These are phyloP conservation scores for Gallinago stenura DNA, from an alignment of 2,797 vertebrate species.

Conservation along the genomic window DNA sequence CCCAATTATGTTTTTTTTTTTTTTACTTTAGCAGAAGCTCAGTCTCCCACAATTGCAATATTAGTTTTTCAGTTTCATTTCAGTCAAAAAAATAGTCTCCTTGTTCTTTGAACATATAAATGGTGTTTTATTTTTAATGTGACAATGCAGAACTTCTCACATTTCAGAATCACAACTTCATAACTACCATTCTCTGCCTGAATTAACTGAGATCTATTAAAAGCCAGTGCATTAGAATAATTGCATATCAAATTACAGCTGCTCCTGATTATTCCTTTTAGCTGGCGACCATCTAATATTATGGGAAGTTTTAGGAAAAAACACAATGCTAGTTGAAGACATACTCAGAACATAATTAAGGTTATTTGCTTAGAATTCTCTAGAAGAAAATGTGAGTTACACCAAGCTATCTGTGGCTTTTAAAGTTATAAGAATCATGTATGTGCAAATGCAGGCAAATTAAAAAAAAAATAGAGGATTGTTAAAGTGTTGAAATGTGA, in stretches of 20 bases:
- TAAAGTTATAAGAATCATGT: background rate
- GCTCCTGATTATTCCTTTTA: background rate
- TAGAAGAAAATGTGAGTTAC: background rate
- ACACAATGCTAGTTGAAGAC: background rate
- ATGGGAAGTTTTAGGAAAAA: background rate
- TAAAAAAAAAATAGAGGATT: background rate
- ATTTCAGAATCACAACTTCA: background rate
- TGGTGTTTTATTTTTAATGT: background rate
- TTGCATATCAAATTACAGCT: background rate
- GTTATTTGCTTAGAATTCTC: background rate
- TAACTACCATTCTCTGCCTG: background rate
- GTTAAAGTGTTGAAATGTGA: background rate
- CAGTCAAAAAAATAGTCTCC: background rate
- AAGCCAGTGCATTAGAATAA: background rate
- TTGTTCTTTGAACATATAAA: background rate
- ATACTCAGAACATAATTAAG: background rate
- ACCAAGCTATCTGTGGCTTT: background rate
- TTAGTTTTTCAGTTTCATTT: background rate
- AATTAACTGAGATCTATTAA: background rate
- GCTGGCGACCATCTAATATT: background rate
- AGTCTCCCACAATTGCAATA: background rate
- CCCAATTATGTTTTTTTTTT: background rate
- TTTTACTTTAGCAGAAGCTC: background rate
- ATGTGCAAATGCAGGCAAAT: background rate
- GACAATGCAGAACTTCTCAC: background rate